Conservation (phyloP, 2,888 invertebrate species). For the Magallana nippona region DNA sequence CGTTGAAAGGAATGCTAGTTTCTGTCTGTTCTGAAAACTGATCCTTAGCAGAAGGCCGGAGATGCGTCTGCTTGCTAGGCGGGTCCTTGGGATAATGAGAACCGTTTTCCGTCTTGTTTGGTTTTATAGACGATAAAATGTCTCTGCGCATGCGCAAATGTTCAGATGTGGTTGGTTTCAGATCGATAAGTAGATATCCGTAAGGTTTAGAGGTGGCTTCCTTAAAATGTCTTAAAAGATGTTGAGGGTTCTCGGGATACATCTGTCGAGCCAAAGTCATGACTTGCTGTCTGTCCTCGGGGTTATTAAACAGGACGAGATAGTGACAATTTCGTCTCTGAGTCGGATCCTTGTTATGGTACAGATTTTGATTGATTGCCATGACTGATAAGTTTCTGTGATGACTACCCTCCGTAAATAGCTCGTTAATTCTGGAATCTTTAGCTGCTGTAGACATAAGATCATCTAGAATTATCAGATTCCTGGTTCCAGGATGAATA, state of each 20-base stretch:
- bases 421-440: conserved; percentile 50
- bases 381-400: conserved; percentile 53
- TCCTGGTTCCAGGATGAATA: conserved; percentile 44
- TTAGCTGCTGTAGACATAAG: conserved; percentile 49
- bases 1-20: no score
- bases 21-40: no score
- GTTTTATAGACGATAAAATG: not conserved
- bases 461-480: conserved; percentile 52
- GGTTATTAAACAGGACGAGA: conserved; percentile 56
- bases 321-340: conserved; percentile 58
- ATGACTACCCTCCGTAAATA: conserved; percentile 56
- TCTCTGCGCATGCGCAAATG: not conserved
- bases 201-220: conserved; percentile 36
- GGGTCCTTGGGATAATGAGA: no score
- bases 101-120: not conserved
- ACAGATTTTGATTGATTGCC: conserved; percentile 54
- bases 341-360: conserved; percentile 55
- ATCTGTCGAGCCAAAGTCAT: no score
- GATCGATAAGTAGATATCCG: conserved; percentile 44
- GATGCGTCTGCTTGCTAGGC: no score
- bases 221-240: no score
- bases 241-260: no score
- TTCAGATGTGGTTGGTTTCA: conserved; percentile 12
- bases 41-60: no score
- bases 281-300: conserved; percentile 50